Percentiles rank a stretch among this genome's conserved stretches.
Conservation (phyloP, 1,140 invertebrate species). For the Augochlora pura region DNA sequence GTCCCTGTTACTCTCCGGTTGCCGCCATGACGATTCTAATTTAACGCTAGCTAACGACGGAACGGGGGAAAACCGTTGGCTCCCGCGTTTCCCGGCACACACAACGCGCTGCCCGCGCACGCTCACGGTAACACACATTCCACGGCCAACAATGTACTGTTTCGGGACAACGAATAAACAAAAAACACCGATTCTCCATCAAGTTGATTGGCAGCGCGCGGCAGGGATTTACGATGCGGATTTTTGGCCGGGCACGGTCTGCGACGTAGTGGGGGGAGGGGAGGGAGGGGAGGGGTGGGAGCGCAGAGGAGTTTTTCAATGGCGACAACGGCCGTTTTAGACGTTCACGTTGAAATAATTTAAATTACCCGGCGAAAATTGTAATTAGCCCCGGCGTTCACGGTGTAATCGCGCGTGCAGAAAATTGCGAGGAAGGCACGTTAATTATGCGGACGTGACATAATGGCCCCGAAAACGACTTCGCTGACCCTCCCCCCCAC, state of each 20-base stretch:
- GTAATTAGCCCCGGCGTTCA: conserved; percentile 35
- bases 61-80: conserved; percentile 23
- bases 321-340: conserved; percentile 31
- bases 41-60: conserved; percentile 70
- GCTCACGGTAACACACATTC: conserved; percentile 30
- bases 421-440: conserved; percentile 46
- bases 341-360: conserved; percentile 47
- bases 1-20: conserved; percentile 31
- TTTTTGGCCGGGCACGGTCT: conserved; percentile 19
- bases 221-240: conserved; percentile 41
- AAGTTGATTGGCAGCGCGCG: conserved; percentile 46
- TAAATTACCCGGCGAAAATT: conserved; percentile 48
- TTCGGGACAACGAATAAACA: conserved; percentile 56
- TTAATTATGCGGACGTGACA: conserved; percentile 47
- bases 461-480: conserved; percentile 37
- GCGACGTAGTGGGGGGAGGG: too few species aligned
- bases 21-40: conserved; percentile 65
- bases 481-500: too few species aligned
- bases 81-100: background rate
- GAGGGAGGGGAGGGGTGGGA: too few species aligned
- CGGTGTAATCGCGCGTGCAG: conserved; percentile 46
- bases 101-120: background rate
- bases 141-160: conserved; percentile 47
- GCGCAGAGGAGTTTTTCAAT: conserved; percentile 47
- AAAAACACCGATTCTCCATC: conserved; percentile 54